Conservation (phyloP, 1,140 invertebrate genomes). For the Calosoma granatense region DNA sequence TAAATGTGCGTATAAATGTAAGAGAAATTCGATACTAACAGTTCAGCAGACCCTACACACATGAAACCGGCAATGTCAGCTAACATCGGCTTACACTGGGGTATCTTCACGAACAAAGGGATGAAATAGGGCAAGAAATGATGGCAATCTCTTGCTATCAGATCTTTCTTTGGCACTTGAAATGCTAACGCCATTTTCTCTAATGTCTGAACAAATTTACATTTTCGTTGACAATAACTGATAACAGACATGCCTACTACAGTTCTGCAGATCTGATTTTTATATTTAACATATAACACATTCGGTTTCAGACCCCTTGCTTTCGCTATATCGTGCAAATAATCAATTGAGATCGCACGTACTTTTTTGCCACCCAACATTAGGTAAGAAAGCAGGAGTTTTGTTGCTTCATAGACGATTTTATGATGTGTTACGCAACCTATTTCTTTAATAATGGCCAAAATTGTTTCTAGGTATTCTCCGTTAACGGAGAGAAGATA, state of each 20-base stretch:
- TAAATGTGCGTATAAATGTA: slow-evolving; percentile 54
- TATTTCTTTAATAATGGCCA: slow-evolving; percentile 43
- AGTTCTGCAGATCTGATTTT: slow-evolving; percentile 48
- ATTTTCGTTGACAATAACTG: slow-evolving; percentile 32
- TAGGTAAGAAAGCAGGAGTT: neutral
- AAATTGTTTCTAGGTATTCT: slow-evolving; percentile 40
- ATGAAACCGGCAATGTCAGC: slow-evolving; percentile 47
- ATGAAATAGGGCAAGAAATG: slow-evolving; percentile 49
- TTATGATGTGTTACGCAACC: slow-evolving; percentile 29
- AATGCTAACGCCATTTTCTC: slow-evolving; percentile 43
- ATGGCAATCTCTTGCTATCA: slow-evolving; percentile 46
- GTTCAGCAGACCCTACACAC: slow-evolving; percentile 43
- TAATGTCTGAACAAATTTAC: slow-evolving; percentile 38
- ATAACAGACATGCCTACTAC: slow-evolving; percentile 44
- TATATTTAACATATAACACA: slow-evolving; percentile 54
- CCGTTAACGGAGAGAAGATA: slow-evolving; percentile 41
- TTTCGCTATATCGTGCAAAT: slow-evolving; percentile 31
- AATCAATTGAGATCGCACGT: neutral
- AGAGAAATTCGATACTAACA: slow-evolving; percentile 48
- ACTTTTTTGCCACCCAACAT: neutral
- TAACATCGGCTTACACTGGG: slow-evolving; percentile 42
- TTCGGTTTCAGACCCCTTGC: slow-evolving; percentile 44
- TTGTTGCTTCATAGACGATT: neutral
- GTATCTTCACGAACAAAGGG: slow-evolving; percentile 40
- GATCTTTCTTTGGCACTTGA: slow-evolving; percentile 47